Evolutionary conservation across 2,797 vertebrate species (phyloP).

Genomic region (Esox masquinongy): DNA sequence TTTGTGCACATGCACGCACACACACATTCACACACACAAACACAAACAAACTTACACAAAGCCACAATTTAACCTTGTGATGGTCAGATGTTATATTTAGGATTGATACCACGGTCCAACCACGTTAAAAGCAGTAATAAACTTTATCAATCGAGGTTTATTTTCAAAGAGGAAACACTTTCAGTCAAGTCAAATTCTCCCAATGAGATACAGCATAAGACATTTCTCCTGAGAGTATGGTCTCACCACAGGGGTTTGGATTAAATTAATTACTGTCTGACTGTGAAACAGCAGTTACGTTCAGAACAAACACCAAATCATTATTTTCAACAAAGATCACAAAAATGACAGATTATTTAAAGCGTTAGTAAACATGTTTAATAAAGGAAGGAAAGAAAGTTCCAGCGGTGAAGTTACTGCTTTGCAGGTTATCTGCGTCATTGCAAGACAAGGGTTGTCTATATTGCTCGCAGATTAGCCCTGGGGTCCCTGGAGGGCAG

Average conservation of each 20-base stretch:
- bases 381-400: not conserved
- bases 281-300: constrained; percentile 49
- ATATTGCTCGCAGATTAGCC: too few species aligned
- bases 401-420: too few species aligned
- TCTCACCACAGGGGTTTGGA: constrained; percentile 59
- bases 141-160: constrained; percentile 49
- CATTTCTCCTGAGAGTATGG: constrained; percentile 59
- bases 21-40: not conserved
- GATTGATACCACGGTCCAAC: constrained; percentile 23
- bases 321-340: constrained; percentile 2
- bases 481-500: too few species aligned
- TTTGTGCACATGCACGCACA: not conserved
- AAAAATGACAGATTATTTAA: constrained; percentile 5
- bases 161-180: constrained; percentile 41
- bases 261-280: constrained; percentile 61
- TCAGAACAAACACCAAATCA: constrained; percentile 33
- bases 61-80: constrained; percentile 40
- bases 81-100: constrained; percentile 52
- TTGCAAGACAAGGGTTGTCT: too few species aligned
- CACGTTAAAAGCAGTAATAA: constrained; percentile 61
- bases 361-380: not conserved
- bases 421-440: too few species aligned
- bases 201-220: constrained; percentile 67
- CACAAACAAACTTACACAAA: constrained; percentile 16
- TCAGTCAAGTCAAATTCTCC: constrained; percentile 63